Percentiles rank a stretch among this genome's conserved stretches.
Conservation (phyloP, 2,113 vertebrate species). For the Vulpes lagopus region DNA sequence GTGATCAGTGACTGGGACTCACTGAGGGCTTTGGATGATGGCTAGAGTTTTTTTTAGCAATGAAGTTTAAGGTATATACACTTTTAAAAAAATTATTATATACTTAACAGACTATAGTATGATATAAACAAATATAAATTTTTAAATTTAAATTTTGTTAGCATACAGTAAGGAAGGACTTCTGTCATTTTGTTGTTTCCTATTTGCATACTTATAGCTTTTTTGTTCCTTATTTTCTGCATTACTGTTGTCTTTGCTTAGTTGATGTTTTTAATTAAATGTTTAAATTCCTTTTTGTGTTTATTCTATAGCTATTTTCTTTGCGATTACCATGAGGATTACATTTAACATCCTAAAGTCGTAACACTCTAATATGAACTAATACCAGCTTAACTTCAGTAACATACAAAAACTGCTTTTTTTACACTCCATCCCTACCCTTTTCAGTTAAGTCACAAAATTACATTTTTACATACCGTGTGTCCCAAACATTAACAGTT, state of each 20-base stretch:
- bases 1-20: not conserved
- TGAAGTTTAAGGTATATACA: not conserved
- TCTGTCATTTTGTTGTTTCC: not conserved
- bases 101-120: not conserved
- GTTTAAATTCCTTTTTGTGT: not conserved
- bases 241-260: not conserved
- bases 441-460: not conserved
- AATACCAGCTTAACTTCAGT: not conserved
- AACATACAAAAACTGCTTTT: not conserved
- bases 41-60: not conserved
- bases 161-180: not conserved
- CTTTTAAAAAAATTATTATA: not conserved
- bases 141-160: not conserved
- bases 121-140: not conserved
- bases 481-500: not conserved
- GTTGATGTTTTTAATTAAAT: not conserved
- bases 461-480: not conserved
- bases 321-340: not conserved
- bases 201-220: not conserved
- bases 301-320: not conserved
- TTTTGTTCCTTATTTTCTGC: not conserved
- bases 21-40: not conserved
- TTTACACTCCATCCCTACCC: not conserved
- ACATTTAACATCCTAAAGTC: not conserved
- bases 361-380: not conserved